These are phyloP conservation scores for Scaptomyza montana DNA, from an alignment of 1,140 invertebrate species.

Conservation along the genomic window DNA sequence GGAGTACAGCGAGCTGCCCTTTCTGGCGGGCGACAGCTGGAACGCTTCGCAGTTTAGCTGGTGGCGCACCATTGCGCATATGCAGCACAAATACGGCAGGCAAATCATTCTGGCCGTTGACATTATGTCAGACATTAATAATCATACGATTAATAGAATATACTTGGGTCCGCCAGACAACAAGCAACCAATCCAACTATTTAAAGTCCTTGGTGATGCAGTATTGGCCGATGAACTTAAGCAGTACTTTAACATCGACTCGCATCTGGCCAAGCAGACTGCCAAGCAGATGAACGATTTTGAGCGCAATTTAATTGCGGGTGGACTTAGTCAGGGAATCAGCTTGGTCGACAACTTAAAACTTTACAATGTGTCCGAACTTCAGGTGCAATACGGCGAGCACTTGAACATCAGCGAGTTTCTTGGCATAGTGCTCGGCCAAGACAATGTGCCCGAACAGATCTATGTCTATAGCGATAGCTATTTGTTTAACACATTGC, in stretches of 20 bases:
- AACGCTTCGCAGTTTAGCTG: conserved; percentile 56
- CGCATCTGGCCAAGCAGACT: conserved; percentile 22
- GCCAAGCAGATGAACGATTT: conserved; percentile 36
- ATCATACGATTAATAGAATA: conserved; percentile 47
- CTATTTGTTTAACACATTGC: conserved; percentile 33
- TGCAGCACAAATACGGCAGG: conserved; percentile 60
- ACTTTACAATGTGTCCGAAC: conserved; percentile 40
- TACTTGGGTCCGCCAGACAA: conserved; percentile 52
- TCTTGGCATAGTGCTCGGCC: conserved; percentile 47
- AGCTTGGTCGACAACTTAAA: conserved; percentile 30
- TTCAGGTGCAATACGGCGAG: conserved; percentile 44
- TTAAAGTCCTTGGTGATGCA: conserved; percentile 21
- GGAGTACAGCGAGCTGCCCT: conserved; percentile 57
- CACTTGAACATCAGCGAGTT: conserved; percentile 61
- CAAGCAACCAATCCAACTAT: background rate
- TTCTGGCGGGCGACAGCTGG: conserved; percentile 38
- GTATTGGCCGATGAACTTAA: conserved; percentile 23
- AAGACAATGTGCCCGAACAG: conserved; percentile 45
- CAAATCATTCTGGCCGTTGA: conserved; percentile 57
- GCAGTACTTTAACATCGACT: conserved; percentile 33
- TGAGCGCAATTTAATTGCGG: conserved; percentile 9
- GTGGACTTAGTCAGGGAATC: background rate
- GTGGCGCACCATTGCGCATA: conserved; percentile 63
- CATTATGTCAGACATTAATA: conserved; percentile 55
- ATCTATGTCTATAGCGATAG: conserved; percentile 45